Conservation (phyloP, 2,113 vertebrate genomes). For the Rhombomys opimus region DNA sequence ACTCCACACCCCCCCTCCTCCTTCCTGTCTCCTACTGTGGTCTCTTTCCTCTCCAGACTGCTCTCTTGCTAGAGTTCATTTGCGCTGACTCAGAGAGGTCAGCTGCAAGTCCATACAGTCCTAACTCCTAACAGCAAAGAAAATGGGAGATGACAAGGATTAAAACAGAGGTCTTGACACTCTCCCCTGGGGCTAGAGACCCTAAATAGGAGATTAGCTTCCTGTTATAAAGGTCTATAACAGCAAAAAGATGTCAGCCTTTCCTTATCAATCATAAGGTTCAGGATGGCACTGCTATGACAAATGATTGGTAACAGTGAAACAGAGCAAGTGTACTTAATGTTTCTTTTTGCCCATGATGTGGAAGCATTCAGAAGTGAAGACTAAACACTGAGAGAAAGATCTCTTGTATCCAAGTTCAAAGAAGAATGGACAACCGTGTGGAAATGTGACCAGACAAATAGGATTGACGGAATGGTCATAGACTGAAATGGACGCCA, state of each 20-base stretch:
- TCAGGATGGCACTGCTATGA: background rate
- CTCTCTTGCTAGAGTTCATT: background rate
- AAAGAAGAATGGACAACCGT: background rate
- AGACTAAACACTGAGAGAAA: background rate
- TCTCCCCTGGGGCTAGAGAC: background rate
- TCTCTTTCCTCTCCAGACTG: background rate
- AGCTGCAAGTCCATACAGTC: background rate
- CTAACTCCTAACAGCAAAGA: background rate
- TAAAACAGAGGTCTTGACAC: background rate
- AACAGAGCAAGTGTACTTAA: background rate
- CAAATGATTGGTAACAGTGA: background rate
- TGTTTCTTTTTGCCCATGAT: accelerated
- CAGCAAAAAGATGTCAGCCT: background rate
- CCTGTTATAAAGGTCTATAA: background rate
- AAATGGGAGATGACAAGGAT: background rate
- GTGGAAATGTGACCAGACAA: background rate
- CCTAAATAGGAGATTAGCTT: background rate
- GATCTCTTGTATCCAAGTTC: background rate
- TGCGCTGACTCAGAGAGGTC: background rate
- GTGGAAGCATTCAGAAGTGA: background rate
- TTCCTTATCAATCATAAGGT: background rate
- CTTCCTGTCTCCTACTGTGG: background rate
- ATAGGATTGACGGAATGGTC: background rate
- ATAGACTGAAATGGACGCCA: background rate
- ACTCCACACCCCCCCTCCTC: background rate